Evolutionary conservation across 1,140 invertebrate genomes (phyloP), one percentile per base, ranked within the genome.

Genomic region (Pseudachorutes palmiensis): DNA sequence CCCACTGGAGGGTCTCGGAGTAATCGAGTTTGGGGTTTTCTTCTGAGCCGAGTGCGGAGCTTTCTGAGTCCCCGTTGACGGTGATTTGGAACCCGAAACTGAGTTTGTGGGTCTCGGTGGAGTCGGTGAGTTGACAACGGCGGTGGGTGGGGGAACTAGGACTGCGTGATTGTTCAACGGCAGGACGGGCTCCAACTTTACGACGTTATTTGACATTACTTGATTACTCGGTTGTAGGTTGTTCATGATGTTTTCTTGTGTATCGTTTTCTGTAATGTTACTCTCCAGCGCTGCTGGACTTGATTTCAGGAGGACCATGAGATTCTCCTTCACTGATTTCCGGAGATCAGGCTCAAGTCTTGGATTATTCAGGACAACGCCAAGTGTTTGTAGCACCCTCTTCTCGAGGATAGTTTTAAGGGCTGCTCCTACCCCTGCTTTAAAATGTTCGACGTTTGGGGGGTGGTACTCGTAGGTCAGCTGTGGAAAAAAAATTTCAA

Each of bases 381-480:
- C 87, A 58, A 97, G 80, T 71, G 90, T 93, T 69, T 88, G 87
- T 72, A 97, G 81, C 51, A 97, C 93, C 77, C 93, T 83, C 80
- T 97, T 98, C 71, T 97, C 93, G 36, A 97, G 83, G 76, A 98
- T 98, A 78, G 93, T 88, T 75, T 87, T 82, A 3, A 98, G 78
- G n/a, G 94, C 95, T 76, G 90, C 89, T 77, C 88, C 92, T 72
- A 98, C 92, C 31, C 95, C 94, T 75, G 86, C 84, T 73, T 86
- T 84, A 5, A 98, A 91, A 83, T 90, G 90, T 45, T 91, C 89
- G 45, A 86, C 83, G 72, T 90, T 82, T 59, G 86, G 82, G 58
- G 92, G 89, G 81, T 89, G 92, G 79, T 95, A 98, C 78, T 95
- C 92, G 68, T 89, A 87, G 79, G 95, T 94, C 75, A 97, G 95